Conservation (phyloP, 2,888 invertebrate genomes). For the Leptothorax acervorum region DNA sequence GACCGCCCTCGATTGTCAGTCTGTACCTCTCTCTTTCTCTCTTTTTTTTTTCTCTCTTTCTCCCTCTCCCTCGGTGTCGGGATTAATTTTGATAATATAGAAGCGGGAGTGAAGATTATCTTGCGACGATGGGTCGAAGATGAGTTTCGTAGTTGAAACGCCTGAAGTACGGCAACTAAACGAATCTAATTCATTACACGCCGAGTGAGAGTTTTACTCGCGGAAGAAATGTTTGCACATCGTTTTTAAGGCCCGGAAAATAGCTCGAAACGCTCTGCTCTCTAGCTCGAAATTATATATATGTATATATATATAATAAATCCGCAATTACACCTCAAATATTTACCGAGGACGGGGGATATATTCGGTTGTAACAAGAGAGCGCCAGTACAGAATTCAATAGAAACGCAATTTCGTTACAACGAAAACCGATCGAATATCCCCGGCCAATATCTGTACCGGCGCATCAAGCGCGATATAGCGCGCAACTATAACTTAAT, state of each 20-base stretch:
- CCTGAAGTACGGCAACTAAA: constrained; percentile 9
- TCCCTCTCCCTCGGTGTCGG: constrained; percentile 46
- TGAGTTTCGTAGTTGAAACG: constrained; percentile 30
- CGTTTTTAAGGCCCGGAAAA: constrained; percentile 22
- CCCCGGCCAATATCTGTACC: constrained; percentile 35
- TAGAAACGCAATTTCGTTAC: constrained; percentile 46
- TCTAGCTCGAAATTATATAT: constrained; percentile 8
- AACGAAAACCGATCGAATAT: constrained; percentile 46
- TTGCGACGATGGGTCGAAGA: constrained; percentile 27
- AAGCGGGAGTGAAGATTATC: constrained; percentile 1
- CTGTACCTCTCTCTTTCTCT: constrained; percentile 13
- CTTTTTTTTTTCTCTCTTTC: neutral
- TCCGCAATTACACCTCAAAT: constrained; percentile 38
- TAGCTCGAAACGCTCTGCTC: neutral
- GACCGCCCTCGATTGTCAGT: constrained; percentile 62
- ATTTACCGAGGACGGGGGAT: constrained; percentile 21
- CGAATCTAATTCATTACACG: constrained; percentile 44
- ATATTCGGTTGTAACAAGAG: constrained; percentile 26
- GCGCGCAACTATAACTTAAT: constrained; percentile 43
- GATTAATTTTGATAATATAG: constrained; percentile 48
- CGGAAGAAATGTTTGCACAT: constrained; percentile 43
- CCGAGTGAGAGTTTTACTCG: constrained; percentile 25
- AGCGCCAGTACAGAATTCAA: constrained; percentile 21
- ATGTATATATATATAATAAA: neutral
- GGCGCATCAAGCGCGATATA: constrained; percentile 39